Conservation (phyloP, 1,140 invertebrate species). For the Pteromalus puparum region DNA sequence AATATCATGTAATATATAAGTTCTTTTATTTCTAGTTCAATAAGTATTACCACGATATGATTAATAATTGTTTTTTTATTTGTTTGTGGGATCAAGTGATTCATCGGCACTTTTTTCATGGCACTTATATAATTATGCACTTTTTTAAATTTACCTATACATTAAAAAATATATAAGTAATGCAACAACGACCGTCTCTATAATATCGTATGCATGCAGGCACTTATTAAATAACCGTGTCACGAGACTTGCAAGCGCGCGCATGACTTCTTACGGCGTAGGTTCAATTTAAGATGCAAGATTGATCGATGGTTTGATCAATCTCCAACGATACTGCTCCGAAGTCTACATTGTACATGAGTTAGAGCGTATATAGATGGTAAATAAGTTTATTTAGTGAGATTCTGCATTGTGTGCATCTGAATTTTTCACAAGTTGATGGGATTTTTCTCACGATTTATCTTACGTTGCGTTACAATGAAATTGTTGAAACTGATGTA, state of each 20-base stretch:
- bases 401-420: too few relatives aligned
- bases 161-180: too few relatives aligned
- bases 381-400: too few relatives aligned
- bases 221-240: background rate
- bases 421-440: background rate
- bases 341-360: background rate
- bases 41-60: background rate
- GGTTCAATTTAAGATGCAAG: background rate
- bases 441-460: background rate
- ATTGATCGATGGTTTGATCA: constrained; percentile 9
- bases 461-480: background rate
- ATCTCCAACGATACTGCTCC: background rate
- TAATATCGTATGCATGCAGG: background rate
- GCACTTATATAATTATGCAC: too few relatives aligned
- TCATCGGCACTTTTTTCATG: background rate
- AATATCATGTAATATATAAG: too few relatives aligned
- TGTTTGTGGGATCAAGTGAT: background rate
- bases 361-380: background rate
- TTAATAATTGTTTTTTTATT: too few relatives aligned
- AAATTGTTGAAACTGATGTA: background rate
- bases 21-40: too few relatives aligned
- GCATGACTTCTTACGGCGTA: background rate
- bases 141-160: too few relatives aligned
- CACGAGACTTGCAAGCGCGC: background rate
- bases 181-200: too few relatives aligned